Conservation (phyloP, 2,888 invertebrate genomes). For the Diloba caeruleocephala region DNA sequence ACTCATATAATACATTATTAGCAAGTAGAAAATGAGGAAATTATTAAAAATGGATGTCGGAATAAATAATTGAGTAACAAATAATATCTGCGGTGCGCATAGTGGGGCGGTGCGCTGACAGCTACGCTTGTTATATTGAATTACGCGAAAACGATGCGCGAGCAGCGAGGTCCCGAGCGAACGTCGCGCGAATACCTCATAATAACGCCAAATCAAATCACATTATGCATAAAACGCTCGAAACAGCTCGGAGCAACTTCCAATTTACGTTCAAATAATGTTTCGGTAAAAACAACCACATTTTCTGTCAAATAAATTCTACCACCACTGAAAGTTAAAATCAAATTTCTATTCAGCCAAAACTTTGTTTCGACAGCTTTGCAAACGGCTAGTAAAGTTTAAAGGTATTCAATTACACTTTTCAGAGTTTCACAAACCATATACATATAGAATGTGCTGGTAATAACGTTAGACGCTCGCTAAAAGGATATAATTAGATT, state of each 20-base stretch:
- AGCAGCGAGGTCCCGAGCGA: conserved; percentile 15
- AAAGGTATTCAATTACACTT: conserved; percentile 67
- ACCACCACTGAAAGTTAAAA: conserved; percentile 57
- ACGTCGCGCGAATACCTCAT: conserved; percentile 9
- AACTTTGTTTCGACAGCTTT: conserved; percentile 66
- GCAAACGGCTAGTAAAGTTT: conserved; percentile 65
- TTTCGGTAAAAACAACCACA: conserved; percentile 31
- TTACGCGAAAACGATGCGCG: conserved; percentile 45
- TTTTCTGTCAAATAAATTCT: conserved; percentile 49
- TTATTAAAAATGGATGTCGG: no score
- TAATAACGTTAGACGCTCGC: conserved; percentile 24
- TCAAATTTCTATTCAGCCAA: conserved; percentile 59
- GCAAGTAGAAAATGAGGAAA: no score
- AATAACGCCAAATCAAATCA: conserved; percentile 31
- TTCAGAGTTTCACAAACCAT: conserved; percentile 58
- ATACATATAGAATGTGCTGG: conserved; percentile 47
- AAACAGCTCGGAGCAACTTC: background rate
- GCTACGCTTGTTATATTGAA: conserved; percentile 51
- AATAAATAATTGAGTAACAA: conserved; percentile 28
- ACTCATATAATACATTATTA: no score
- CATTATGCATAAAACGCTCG: conserved; percentile 22
- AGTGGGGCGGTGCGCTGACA: conserved; percentile 27
- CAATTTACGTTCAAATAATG: conserved; percentile 20
- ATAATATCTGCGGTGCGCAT: conserved; percentile 15
- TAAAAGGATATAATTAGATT: conserved; percentile 27